Evolutionary conservation across 2,113 vertebrate genomes (phyloP), one percentile per base, ranked within the genome.

Genomic region (Orthochromis indermauri): DNA sequence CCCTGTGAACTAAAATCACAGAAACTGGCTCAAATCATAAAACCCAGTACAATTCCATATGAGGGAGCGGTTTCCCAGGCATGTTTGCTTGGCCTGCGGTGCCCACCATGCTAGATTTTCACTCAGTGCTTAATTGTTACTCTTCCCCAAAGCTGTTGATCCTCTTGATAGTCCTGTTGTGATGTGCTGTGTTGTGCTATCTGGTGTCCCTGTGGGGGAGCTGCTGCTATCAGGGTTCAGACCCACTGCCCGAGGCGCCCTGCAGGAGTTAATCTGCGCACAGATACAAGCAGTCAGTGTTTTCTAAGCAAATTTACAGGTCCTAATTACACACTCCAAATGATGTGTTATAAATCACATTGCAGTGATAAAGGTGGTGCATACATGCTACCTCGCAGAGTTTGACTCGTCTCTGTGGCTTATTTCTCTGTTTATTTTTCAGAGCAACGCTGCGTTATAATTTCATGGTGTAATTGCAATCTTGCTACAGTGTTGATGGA

Each of bases 281-380:
- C 31, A 89, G 82, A 91, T 76, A 89, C 89, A 87, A 91, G 86
- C 82, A 28, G 80, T 90, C 80, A 42, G 63, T 88, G 91, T 93
- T 91, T 91, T 91, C 17, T 19, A 66, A 78, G 82, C 82, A 76
- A 90, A 89, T 93, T 90, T 92, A 92, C 59, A 35, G 84, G 80
- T 89, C 87, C 80, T 95, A 94, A 94, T 93, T 90, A 87, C 90
- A 91, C 82, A 51, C 86, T 89, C 80, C 49, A 92, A 92, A 93
- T 90, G 82, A 93, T 54, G 42, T 16, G 86, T 49, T 40, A 17
- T 94, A 92, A 95, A 95, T 96, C 91, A 94, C 61, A 21, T 33
- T 17, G 26, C 80, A 61, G 89, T 59, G 88, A 86, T 83, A 85
- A 91, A 33, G 90, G 37, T n/a, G 76, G 21, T 59, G 45, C 2